Conservation (phyloP, 2,113 vertebrate genomes). For the Amazona vittata region DNA sequence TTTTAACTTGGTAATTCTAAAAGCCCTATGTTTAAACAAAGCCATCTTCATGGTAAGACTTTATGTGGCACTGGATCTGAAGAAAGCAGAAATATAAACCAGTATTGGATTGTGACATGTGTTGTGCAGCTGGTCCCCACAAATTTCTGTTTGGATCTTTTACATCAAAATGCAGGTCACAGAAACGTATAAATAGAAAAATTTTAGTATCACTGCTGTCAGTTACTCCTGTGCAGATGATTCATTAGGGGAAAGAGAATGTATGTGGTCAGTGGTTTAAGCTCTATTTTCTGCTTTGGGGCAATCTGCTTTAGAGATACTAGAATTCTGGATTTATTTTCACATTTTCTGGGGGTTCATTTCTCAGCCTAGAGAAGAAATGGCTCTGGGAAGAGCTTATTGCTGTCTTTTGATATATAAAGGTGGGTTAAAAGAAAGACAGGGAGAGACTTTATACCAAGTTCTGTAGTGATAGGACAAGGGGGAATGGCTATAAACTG, state of each 20-base stretch:
- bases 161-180: not conserved
- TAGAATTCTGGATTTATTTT: not conserved
- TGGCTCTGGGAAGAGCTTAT: not conserved
- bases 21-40: not conserved
- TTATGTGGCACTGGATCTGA: not conserved
- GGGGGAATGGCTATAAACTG: not conserved
- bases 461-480: not conserved
- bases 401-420: not conserved
- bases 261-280: fast-evolving
- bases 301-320: not conserved
- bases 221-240: not conserved
- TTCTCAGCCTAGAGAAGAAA: not conserved
- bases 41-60: not conserved
- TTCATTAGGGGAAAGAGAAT: not conserved
- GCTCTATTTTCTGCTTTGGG: fast-evolving
- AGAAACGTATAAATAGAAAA: not conserved
- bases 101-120: fast-evolving
- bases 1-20: not conserved
- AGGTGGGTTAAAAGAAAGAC: not conserved
- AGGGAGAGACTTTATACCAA: not conserved
- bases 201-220: not conserved
- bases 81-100: not conserved
- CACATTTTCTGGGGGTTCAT: not conserved
- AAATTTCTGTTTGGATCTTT: not conserved
- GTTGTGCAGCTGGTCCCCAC: fast-evolving